Evolutionary conservation across 2,113 vertebrate genomes (phyloP).

Genomic region (Chloroceryle aenea): DNA sequence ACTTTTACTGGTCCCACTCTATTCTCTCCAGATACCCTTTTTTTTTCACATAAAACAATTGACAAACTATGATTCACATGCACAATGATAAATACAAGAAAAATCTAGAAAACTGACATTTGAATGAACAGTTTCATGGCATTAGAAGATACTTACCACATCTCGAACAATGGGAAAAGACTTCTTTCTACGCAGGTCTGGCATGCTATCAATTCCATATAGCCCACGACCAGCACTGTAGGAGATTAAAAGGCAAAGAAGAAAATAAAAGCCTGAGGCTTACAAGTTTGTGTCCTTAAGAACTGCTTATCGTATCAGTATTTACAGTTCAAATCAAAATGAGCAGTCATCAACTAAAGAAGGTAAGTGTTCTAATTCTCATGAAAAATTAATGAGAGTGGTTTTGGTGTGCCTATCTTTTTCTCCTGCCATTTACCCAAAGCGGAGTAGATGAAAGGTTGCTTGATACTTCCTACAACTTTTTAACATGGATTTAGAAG

Average conservation of each 20-base stretch:
- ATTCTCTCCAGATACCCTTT: background rate
- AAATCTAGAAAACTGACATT: background rate
- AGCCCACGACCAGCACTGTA: slow-evolving; percentile 87
- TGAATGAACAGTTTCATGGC: too few relatives aligned
- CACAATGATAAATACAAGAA: background rate
- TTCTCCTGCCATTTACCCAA: background rate
- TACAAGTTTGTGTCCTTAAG: background rate
- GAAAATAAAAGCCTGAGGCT: slow-evolving; percentile 17
- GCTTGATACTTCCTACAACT: background rate
- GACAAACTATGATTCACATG: background rate
- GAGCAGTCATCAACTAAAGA: background rate
- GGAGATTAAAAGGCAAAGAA: background rate
- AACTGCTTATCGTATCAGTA: background rate
- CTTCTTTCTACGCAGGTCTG: slow-evolving; percentile 95
- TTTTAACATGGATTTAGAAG: background rate
- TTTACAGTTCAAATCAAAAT: background rate
- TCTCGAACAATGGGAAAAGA: slow-evolving; percentile 95
- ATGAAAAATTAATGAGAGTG: background rate
- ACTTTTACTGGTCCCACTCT: background rate
- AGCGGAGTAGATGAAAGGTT: background rate
- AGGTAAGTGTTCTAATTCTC: background rate
- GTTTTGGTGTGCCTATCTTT: background rate
- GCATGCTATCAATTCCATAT: slow-evolving; percentile 99
- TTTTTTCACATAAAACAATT: background rate
- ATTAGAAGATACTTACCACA: slow-evolving; percentile 85